Conservation (phyloP, 2,113 vertebrate species). For the Aphelocoma coerulescens region DNA sequence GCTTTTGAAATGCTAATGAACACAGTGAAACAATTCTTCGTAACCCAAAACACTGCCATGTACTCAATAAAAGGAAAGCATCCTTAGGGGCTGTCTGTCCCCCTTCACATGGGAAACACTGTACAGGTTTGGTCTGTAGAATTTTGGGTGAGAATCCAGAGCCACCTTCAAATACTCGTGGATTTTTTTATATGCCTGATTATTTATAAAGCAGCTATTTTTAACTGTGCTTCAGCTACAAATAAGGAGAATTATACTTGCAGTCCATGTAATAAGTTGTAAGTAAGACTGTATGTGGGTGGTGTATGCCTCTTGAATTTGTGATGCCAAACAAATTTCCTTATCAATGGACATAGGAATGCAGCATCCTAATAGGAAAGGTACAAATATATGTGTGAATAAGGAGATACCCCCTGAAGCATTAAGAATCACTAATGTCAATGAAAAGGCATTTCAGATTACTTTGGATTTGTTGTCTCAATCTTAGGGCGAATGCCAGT, state of each 20-base stretch:
- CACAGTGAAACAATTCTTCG: background rate
- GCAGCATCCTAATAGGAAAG: background rate
- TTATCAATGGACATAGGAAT: background rate
- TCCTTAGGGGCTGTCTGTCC: background rate
- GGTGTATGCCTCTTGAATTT: background rate
- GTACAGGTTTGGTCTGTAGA: background rate
- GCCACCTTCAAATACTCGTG: background rate
- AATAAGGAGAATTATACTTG: background rate
- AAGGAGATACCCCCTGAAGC: background rate
- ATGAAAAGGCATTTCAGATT: background rate
- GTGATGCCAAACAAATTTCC: background rate
- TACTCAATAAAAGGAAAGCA: background rate
- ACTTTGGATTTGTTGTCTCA: background rate
- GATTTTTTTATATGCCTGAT: background rate
- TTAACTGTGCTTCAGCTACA: background rate
- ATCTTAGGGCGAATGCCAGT: background rate
- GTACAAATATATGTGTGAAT: background rate
- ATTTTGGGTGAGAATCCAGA: background rate
- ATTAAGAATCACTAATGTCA: background rate
- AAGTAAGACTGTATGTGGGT: background rate
- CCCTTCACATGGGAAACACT: background rate
- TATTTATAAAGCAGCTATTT: background rate
- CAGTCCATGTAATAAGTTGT: background rate
- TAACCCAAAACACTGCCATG: background rate
- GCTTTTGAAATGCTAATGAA: constrained; percentile 36